A percentile compares a stretch with the other conserved stretches of the same genome.
Conservation (phyloP, 2,113 vertebrate species). For the Antennarius striatus region DNA sequence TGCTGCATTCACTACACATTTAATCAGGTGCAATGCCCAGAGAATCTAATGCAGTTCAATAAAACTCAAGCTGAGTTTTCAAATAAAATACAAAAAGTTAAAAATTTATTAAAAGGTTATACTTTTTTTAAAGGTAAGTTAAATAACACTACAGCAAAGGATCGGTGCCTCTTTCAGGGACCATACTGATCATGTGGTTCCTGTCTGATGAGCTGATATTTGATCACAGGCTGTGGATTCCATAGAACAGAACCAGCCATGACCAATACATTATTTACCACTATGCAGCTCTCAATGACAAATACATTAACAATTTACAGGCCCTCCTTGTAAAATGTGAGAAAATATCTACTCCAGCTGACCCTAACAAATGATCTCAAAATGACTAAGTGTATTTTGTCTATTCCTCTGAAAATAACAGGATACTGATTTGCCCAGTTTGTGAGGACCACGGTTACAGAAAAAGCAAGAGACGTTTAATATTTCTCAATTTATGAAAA, state of each 20-base stretch:
- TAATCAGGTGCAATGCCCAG: not conserved
- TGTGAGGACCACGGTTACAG: too few species aligned
- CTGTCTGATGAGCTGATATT: constrained; percentile 11
- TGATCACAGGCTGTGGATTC: constrained; percentile 8
- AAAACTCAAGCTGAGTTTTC: too few species aligned
- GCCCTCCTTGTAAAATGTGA: constrained; percentile 52
- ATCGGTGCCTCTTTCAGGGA: too few species aligned
- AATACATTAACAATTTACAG: constrained; percentile 68
- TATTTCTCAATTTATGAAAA: too few species aligned
- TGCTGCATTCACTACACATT: not conserved
- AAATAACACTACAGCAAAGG: too few species aligned
- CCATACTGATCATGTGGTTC: not conserved
- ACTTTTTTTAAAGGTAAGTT: too few species aligned
- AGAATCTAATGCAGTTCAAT: too few species aligned
- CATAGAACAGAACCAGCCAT: not conserved
- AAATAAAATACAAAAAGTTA: too few species aligned
- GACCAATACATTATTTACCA: constrained; percentile 63
- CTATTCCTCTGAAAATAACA: too few species aligned
- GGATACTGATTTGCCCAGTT: too few species aligned
- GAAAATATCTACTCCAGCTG: constrained; percentile 28
- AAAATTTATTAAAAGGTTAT: too few species aligned
- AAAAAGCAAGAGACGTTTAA: too few species aligned
- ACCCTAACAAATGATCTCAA: constrained; percentile 15
- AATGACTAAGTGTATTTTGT: not conserved
- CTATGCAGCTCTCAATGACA: not conserved